A percentile compares a stretch with the other conserved stretches of the same genome.
These are phyloP conservation scores for Caenorhabditis japonica DNA, from an alignment of 2,888 invertebrate species.

Conservation along the genomic window DNA sequence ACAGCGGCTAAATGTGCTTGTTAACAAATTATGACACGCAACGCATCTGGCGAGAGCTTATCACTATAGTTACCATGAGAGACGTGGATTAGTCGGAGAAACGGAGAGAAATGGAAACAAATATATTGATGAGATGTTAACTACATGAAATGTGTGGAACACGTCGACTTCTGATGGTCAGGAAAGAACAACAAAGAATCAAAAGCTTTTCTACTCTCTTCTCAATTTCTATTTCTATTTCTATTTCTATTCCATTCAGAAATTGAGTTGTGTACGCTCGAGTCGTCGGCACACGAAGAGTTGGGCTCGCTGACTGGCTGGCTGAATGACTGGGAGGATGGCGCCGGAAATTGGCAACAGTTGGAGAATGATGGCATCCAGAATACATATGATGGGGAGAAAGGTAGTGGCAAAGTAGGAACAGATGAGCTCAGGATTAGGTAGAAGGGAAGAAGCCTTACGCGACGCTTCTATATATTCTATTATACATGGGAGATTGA, in stretches of 20 bases:
- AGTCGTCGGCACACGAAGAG: neutral
- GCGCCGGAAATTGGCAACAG: constrained; percentile 50
- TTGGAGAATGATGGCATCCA: constrained; percentile 14
- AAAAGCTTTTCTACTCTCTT: no score
- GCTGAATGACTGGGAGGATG: constrained; percentile 7
- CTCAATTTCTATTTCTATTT: no score
- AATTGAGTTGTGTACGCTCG: constrained; percentile 49
- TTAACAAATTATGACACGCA: constrained; percentile 48
- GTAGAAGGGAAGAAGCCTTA: no score
- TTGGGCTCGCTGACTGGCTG: no score
- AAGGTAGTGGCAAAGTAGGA: neutral
- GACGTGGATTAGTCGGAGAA: constrained; percentile 16
- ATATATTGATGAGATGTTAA: constrained; percentile 5
- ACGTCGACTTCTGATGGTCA: no score
- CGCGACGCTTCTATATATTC: no score
- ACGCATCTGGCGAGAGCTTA: constrained; percentile 21
- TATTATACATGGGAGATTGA: no score
- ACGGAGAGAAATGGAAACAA: constrained; percentile 14
- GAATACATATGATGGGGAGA: neutral
- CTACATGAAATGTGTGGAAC: constrained; percentile 10
- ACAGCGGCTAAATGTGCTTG: constrained; percentile 29
- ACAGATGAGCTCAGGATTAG: neutral
- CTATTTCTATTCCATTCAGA: no score
- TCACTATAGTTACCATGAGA: constrained; percentile 42
- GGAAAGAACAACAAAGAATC: no score